Conservation (phyloP, 92 coral and sea anemone genomes). For the Ricordea florida region DNA sequence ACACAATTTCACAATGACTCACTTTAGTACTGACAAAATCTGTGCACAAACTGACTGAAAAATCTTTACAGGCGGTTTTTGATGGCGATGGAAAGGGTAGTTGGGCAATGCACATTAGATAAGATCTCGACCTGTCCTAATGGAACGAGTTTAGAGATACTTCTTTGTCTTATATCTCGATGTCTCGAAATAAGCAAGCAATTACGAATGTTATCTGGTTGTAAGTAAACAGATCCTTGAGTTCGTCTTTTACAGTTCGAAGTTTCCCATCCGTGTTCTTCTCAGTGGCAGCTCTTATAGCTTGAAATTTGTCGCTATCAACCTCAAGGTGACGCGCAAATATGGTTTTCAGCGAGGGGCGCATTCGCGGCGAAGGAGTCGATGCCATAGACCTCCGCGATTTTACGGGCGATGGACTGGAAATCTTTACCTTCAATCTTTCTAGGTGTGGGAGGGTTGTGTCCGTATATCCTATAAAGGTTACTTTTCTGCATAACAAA, state of each 20-base stretch:
- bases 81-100: too few species aligned
- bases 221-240: background rate
- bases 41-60: too few species aligned
- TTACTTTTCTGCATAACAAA: background rate
- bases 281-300: background rate
- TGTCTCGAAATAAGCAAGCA: too few species aligned
- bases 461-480: background rate
- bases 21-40: too few species aligned
- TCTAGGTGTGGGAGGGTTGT: background rate
- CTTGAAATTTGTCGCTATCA: background rate
- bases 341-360: background rate
- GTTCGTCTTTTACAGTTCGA: background rate
- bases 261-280: background rate
- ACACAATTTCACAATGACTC: too few species aligned
- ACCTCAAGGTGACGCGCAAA: background rate
- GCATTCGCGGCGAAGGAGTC: background rate
- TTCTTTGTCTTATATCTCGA: too few species aligned
- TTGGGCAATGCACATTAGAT: too few species aligned
- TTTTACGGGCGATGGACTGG: background rate
- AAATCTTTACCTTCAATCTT: constrained; percentile 10
- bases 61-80: too few species aligned
- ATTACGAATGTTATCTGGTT: background rate
- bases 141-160: too few species aligned
- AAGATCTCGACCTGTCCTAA: too few species aligned
- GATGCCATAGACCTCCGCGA: background rate